Evolutionary conservation across 2,113 vertebrate species (phyloP).

Genomic region (Miniopterus natalensis): DNA sequence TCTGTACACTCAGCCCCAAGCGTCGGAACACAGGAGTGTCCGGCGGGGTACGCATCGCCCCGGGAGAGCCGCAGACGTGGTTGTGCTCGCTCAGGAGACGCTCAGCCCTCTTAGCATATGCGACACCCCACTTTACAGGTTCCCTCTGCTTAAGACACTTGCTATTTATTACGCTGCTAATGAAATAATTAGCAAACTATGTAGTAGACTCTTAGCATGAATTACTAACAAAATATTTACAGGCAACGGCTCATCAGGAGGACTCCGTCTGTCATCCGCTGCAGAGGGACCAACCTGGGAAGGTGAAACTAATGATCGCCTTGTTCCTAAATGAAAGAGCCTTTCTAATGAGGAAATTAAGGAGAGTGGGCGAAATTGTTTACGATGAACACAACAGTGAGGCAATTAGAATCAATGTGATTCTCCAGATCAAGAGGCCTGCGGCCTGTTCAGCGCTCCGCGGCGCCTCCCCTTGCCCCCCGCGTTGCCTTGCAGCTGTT

Average conservation of each 20-base stretch:
- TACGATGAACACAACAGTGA: conserved; percentile 78
- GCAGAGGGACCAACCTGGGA: conserved; percentile 77
- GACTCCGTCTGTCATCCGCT: conserved; percentile 78
- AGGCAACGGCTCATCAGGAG: conserved; percentile 72
- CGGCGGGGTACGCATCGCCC: accelerated
- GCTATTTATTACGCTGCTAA: conserved; percentile 57
- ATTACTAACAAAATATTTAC: conserved; percentile 84
- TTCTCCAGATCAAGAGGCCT: conserved; percentile 86
- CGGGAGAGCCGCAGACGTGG: accelerated
- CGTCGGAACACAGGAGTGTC: accelerated
- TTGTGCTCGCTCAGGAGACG: not conserved
- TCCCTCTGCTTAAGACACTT: conserved; percentile 63
- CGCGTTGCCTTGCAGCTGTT: conserved; percentile 88
- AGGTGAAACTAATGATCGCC: conserved; percentile 82
- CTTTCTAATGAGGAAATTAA: conserved; percentile 83
- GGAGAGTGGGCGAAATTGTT: conserved; percentile 79
- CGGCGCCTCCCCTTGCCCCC: conserved; percentile 86
- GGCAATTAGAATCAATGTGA: conserved; percentile 90
- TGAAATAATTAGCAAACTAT: conserved; percentile 73
- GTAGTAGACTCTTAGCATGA: conserved; percentile 77
- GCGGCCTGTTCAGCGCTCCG: conserved; percentile 83
- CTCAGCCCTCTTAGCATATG: not conserved
- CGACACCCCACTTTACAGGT: not conserved
- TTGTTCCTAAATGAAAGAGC: conserved; percentile 84
- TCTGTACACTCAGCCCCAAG: not conserved